Evolutionary conservation across 2,113 vertebrate species (phyloP).

Genomic region (Okapia johnstoni): DNA sequence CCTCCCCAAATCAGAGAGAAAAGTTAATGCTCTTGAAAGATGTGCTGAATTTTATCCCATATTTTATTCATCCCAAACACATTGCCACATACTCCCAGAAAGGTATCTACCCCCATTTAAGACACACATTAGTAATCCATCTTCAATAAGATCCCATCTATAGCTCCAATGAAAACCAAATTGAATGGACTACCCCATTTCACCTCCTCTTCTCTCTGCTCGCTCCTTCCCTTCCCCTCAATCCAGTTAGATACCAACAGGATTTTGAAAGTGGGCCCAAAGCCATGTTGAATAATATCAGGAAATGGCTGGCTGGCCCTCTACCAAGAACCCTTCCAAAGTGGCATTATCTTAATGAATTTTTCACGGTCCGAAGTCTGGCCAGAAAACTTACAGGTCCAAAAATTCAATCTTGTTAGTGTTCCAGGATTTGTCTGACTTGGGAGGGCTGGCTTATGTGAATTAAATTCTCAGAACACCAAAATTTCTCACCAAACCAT

Average conservation of each 20-base stretch:
- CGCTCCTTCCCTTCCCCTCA: background rate
- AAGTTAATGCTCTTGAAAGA: background rate
- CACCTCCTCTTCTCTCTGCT: background rate
- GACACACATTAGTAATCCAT: background rate
- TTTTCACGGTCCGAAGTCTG: slow-evolving; percentile 69
- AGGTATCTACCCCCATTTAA: background rate
- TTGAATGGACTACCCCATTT: background rate
- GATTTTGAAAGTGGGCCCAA: slow-evolving; percentile 63
- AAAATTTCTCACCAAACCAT: slow-evolving; percentile 32
- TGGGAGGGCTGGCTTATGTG: background rate
- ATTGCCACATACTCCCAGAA: background rate
- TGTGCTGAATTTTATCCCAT: background rate
- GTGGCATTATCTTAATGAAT: slow-evolving; percentile 76
- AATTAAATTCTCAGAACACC: slow-evolving; percentile 41
- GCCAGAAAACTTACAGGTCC: slow-evolving; percentile 64
- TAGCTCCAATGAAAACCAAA: background rate
- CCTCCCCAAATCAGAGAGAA: background rate
- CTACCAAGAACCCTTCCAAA: slow-evolving; percentile 71
- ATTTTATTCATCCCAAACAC: background rate
- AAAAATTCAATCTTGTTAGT: slow-evolving; percentile 58
- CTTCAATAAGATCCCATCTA: slow-evolving; percentile 23
- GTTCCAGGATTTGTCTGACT: slow-evolving; percentile 61
- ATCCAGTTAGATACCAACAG: slow-evolving; percentile 49
- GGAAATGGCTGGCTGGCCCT: slow-evolving; percentile 69
- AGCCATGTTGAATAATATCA: slow-evolving; percentile 65